Conservation (phyloP, 2,888 invertebrate genomes). For the Atethmia centrago region DNA sequence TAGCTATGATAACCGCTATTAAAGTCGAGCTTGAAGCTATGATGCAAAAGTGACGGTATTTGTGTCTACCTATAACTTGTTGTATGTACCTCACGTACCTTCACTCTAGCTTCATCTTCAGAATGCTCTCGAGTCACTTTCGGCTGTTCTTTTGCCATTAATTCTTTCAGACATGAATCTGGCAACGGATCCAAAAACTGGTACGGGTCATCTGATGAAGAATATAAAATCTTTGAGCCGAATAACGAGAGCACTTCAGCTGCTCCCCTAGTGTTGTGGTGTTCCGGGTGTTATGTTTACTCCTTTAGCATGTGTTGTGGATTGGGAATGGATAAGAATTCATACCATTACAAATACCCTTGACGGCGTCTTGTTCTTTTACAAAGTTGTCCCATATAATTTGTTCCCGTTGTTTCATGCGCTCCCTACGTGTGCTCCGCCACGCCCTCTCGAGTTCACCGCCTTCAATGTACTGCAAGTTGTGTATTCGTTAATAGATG, state of each 20-base stretch:
- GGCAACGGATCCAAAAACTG: conserved; percentile 85
- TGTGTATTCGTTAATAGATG: conserved; percentile 34
- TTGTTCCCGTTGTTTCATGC: conserved; percentile 82
- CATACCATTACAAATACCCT: conserved; percentile 76
- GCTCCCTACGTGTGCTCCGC: conserved; percentile 80
- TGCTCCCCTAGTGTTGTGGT: not conserved
- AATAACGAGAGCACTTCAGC: not conserved
- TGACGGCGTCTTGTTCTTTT: conserved; percentile 82
- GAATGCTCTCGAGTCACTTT: conserved; percentile 70
- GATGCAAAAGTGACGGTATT: not conserved
- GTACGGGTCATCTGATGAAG: conserved; percentile 79
- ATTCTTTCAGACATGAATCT: conserved; percentile 77
- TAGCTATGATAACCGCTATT: no score
- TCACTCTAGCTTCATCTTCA: conserved; percentile 59
- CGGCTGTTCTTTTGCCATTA: conserved; percentile 77
- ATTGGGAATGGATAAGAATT: not conserved
- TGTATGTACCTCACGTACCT: conserved; percentile 1
- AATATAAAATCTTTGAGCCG: not conserved
- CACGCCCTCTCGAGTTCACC: conserved; percentile 82
- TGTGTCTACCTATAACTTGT: not conserved
- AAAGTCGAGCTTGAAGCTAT: not conserved
- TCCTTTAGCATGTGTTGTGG: not conserved
- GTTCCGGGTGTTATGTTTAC: not conserved
- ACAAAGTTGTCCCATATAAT: conserved; percentile 86
- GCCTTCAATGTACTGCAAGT: conserved; percentile 80